These are phyloP conservation scores for Carduelis carduelis DNA, from an alignment of 2,797 vertebrate species.

Conservation along the genomic window DNA sequence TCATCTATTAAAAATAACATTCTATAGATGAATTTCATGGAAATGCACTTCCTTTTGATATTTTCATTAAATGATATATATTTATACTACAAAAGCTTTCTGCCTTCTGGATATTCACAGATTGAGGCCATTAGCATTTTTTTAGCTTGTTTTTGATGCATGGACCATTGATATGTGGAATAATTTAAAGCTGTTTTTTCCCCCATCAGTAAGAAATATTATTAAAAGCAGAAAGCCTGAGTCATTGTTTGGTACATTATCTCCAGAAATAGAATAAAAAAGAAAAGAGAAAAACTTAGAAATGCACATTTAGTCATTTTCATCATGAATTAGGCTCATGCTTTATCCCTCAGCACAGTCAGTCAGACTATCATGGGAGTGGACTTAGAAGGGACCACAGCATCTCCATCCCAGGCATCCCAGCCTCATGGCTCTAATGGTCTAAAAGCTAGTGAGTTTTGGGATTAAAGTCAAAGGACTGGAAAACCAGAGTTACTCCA, in stretches of 20 bases:
- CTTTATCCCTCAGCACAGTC: neutral
- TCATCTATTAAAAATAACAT: conserved; percentile 45
- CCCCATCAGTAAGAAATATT: conserved; percentile 42
- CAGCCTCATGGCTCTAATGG: neutral
- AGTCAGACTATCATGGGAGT: neutral
- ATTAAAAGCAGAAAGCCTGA: conserved; percentile 16
- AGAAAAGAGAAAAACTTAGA: neutral
- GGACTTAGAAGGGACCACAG: neutral
- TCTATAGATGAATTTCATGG: conserved; percentile 31
- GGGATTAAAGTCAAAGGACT: neutral
- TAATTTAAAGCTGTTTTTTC: conserved; percentile 30
- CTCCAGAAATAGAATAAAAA: neutral
- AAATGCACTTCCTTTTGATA: conserved; percentile 29
- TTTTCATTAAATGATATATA: conserved; percentile 54
- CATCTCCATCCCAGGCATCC: neutral
- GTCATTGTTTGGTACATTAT: conserved; percentile 11
- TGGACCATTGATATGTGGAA: neutral
- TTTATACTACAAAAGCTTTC: conserved; percentile 42
- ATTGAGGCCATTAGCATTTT: conserved; percentile 14
- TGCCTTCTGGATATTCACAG: conserved; percentile 47
- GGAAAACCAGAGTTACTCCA: neutral
- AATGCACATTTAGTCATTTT: neutral
- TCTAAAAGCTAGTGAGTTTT: neutral
- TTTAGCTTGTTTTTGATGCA: conserved; percentile 39
- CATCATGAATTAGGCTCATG: neutral